Conservation (phyloP, 2,113 vertebrate genomes). For the Fulica atra region DNA sequence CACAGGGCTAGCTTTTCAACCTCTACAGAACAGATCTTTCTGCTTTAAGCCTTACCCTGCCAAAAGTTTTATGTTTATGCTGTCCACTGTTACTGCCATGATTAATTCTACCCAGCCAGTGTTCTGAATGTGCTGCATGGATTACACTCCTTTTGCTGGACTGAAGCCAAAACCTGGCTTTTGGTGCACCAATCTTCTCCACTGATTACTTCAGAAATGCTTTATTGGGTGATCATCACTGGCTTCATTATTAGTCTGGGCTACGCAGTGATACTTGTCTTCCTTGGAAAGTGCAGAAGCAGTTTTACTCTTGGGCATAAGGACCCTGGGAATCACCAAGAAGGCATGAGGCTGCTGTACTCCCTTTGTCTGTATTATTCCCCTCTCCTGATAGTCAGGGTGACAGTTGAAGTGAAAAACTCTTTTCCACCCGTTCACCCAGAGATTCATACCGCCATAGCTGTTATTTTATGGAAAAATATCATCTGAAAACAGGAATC, state of each 20-base stretch:
- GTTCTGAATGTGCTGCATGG: background rate
- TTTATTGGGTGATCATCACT: background rate
- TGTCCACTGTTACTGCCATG: background rate
- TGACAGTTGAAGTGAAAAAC: background rate
- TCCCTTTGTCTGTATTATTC: background rate
- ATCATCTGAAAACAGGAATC: background rate
- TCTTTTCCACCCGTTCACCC: background rate
- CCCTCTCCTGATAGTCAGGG: background rate
- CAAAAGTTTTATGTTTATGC: background rate
- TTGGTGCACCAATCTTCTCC: background rate
- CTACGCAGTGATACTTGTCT: fast-evolving
- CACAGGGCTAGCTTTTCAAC: background rate
- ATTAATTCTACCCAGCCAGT: background rate
- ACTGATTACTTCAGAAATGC: background rate
- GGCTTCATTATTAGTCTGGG: background rate
- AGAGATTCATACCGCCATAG: background rate
- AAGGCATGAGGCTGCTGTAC: background rate
- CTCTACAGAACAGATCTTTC: background rate
- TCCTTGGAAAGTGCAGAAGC: background rate
- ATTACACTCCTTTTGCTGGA: background rate
- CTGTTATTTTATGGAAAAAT: background rate
- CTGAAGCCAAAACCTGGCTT: background rate
- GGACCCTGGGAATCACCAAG: background rate
- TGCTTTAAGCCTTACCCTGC: background rate
- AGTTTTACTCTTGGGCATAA: fast-evolving